Evolutionary conservation across 2,797 vertebrate species (phyloP), one percentile per base, ranked within the genome.

Genomic region (Molossus alvarezi): DNA sequence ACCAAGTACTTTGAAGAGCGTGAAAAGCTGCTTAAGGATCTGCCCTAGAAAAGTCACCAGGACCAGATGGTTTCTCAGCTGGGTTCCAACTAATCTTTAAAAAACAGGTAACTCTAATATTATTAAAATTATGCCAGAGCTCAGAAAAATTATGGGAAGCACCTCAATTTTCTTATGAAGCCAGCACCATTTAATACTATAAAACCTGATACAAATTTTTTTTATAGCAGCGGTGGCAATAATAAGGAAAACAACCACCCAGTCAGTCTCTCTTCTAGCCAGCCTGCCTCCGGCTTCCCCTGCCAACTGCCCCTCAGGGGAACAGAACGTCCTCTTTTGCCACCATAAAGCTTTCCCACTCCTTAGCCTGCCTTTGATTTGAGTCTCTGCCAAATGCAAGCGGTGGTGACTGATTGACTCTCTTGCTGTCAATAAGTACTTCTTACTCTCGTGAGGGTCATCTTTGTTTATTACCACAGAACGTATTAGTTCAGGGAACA

Each of bases 101-200:
- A 81, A 14, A 57, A 48, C 15, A 82, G 33, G 37, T 27, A 75
- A 75, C 88, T 82, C 5, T 75, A 33, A 58, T 75, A 72, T n/a
- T 71, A 41, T 48, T 65, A 88, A 69, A 89, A 15, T 51, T 69
- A 69, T 71, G 71, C 23, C 33, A 67, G n/a, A 84, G n/a, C 53
- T 84, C n/a, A 71, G 41, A 84, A 90, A 90, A 94, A 83, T 65
- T 90, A n/a, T 77, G n/a, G 20, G 20, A 58, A 33, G 13, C 7
- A 71, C 25, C 13, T 11, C 12, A 58, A 77, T 71, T 33, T 73
- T 90, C 53, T 83, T 64, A 15, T 83, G 79, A 83, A 62, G n/a
- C 15, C 69, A 62, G 17, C 67, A 73, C 72, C 77, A 62, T 20
- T 84, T 84, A 94, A n/a, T 53, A 53, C 5, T 41, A 15, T 62